Evolutionary conservation across 2,888 invertebrate species (phyloP), one percentile per base, ranked within the genome.

Genomic region (Heteropelma amictum): DNA sequence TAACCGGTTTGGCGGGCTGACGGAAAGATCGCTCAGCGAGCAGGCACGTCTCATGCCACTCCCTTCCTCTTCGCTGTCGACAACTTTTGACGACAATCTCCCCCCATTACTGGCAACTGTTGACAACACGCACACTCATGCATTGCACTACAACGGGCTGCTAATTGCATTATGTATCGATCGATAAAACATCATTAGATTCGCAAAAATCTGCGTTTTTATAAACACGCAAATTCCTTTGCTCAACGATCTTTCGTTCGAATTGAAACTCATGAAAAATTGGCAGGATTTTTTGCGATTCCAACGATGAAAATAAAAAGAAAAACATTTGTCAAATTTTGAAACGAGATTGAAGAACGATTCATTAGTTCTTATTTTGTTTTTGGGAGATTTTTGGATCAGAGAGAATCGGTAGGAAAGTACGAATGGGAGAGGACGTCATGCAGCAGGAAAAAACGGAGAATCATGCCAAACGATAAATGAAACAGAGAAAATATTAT

Each of bases 21-120:
- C 92, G 69, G 93, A 93, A 79, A 94, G 92, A 90, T 96, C 95
- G 83, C 94, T 95, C 83, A 96, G 92, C 70, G 95, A 95, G 89
- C 95, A 95, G 82, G 95, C 94, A 79, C 95, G 92, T 82, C 96
- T 91, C 91, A 96, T 93, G 79, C 93, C 94, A 83, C 91, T 90
- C 82, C 90, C 90, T 74, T 90, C 90, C 72, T 90, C 90, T 79
- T 88, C 88, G 80, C 86, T 87, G 85, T 88, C 89, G 84, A 87
- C 85, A 81, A 87, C 84, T 84, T 87, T 86, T 80, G 86, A 80
- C 80, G 86, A 82, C 79, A 83, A 79, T 83, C 86, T 84, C 81
- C 82, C 84, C 81, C 84, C 85, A 82, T 83, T 86, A 86, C 82
- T 86, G 86, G 80, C 86, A 85, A 85, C 88, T 88, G 88, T 87